These are phyloP conservation scores for Ardeotis arabs DNA, from an alignment of 2,113 vertebrate species.

Conservation along the genomic window DNA sequence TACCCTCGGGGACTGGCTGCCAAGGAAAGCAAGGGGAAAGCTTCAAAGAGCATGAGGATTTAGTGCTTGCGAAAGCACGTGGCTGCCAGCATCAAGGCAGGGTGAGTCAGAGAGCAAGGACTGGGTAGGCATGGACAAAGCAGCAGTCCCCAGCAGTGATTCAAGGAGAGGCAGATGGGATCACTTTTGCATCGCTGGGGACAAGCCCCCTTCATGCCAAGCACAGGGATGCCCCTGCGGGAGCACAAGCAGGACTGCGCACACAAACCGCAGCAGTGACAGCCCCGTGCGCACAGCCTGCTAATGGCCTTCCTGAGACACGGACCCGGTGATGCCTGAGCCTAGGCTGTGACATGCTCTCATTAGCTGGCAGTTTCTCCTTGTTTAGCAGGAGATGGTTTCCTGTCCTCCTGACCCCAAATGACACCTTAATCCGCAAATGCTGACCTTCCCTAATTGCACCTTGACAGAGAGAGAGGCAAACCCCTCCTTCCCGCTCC, in stretches of 20 bases:
- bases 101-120: not conserved
- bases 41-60: not conserved
- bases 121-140: not conserved
- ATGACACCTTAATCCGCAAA: slow-evolving; percentile 30
- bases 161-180: not conserved
- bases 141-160: not conserved
- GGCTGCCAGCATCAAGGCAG: not conserved
- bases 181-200: not conserved
- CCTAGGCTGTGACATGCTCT: not conserved
- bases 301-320: not conserved
- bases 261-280: fast-evolving
- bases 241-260: not conserved
- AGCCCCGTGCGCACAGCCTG: not conserved
- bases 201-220: not conserved
- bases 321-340: not conserved
- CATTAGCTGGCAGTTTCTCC: slow-evolving; percentile 23
- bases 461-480: not conserved
- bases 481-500: not conserved
- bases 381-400: slow-evolving; percentile 13
- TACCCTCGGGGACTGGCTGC: not conserved
- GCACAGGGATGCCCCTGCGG: not conserved
- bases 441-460: slow-evolving; percentile 19
- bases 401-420: slow-evolving; percentile 37
- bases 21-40: not conserved
- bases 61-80: not conserved